Conservation (phyloP, 2,888 invertebrate genomes). For the Synanthedon andrenaeformis region DNA sequence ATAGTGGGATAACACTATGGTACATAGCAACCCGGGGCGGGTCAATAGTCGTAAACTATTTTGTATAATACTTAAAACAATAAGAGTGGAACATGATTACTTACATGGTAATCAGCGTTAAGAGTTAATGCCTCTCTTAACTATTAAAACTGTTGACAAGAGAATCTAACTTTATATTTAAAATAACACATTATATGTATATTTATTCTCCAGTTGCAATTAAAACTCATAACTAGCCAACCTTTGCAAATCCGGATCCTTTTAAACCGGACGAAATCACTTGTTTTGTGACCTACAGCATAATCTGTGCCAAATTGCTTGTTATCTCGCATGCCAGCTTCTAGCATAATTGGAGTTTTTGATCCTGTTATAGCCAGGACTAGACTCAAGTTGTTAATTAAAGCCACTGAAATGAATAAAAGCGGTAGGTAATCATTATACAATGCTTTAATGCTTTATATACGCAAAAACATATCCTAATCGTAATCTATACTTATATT, state of each 20-base stretch:
- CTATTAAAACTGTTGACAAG: too few relatives aligned
- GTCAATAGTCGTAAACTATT: too few relatives aligned
- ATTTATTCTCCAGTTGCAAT: neutral
- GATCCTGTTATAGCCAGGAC: conserved; percentile 22
- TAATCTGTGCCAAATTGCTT: conserved; percentile 26
- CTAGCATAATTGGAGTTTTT: conserved; percentile 32
- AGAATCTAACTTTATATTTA: too few relatives aligned
- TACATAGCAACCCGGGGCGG: too few relatives aligned
- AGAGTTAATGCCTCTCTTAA: too few relatives aligned
- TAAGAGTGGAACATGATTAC: too few relatives aligned
- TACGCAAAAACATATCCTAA: too few relatives aligned
- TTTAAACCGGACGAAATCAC: neutral
- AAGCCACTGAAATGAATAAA: conserved; percentile 7
- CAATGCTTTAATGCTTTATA: neutral
- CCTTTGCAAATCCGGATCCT: neutral
- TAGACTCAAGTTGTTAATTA: conserved; percentile 28
- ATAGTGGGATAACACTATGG: too few relatives aligned
- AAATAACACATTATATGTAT: too few relatives aligned
- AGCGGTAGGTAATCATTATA: conserved; percentile 2
- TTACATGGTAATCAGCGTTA: too few relatives aligned
- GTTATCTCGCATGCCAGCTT: conserved; percentile 24
- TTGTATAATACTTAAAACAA: too few relatives aligned
- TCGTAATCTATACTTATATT: too few relatives aligned
- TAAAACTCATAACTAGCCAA: neutral
- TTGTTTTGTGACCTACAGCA: conserved; percentile 17